Evolutionary conservation across 2,113 vertebrate genomes (phyloP).

Genomic region (Ictalurus punctatus): DNA sequence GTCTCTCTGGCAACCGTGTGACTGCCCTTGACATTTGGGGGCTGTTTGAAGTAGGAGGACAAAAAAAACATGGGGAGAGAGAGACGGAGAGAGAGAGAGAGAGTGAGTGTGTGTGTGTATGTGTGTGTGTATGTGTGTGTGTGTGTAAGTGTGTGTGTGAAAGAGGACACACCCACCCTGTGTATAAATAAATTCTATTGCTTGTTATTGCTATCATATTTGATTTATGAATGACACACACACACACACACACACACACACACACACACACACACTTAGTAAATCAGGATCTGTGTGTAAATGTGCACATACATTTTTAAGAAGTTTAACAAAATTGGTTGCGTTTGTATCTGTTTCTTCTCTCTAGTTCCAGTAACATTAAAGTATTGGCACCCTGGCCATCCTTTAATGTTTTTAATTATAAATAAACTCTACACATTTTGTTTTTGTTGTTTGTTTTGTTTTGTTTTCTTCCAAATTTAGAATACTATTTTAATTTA

Average conservation of each 20-base stretch:
- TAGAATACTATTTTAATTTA: no score
- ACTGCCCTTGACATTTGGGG: neutral
- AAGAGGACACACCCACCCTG: neutral
- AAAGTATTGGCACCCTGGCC: neutral
- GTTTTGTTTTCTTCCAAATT: no score
- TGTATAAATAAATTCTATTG: neutral
- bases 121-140: neutral
- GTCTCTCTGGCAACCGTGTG: slow-evolving; percentile 13
- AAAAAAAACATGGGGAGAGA: neutral
- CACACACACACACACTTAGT: neutral
- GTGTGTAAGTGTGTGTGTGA: neutral
- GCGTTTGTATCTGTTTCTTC: neutral
- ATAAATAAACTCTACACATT: no score
- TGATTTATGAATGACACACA: neutral
- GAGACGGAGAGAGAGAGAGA: no score
- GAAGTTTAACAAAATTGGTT: neutral
- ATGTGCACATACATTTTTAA: neutral
- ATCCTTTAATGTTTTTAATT: no score
- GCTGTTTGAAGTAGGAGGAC: no score
- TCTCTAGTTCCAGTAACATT: neutral
- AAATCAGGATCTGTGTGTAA: neutral
- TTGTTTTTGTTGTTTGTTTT: no score
- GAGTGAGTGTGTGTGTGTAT: no score
- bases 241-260: neutral
- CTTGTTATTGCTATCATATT: neutral